Conservation (phyloP, 2,888 invertebrate species). For the Tromatobia lineatoria region DNA sequence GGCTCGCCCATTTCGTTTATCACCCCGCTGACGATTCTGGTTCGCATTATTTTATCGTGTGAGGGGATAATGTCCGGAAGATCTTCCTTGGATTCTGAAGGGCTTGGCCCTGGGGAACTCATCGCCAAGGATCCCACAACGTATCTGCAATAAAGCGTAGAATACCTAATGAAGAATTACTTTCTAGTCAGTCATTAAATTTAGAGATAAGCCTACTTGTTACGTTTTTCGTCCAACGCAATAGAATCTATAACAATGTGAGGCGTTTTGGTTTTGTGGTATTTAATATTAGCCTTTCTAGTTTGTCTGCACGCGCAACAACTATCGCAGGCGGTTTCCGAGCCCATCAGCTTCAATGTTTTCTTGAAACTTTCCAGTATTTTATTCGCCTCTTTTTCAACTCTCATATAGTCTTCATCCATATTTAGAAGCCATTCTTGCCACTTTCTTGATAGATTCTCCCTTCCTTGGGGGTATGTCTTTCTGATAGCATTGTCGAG, state of each 20-base stretch:
- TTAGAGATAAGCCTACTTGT: slow-evolving; percentile 66
- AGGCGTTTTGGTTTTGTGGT: slow-evolving; percentile 74
- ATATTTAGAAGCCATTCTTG: slow-evolving; percentile 78
- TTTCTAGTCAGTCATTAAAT: slow-evolving; percentile 1
- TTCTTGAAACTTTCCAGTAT: slow-evolving; percentile 75
- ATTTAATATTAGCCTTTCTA: slow-evolving; percentile 73
- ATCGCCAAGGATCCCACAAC: slow-evolving; percentile 78
- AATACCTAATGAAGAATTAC: not conserved
- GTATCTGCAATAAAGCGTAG: slow-evolving; percentile 65
- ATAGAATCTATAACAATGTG: slow-evolving; percentile 76
- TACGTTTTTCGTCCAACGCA: slow-evolving; percentile 70
- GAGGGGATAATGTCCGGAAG: slow-evolving; percentile 75
- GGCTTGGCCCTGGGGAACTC: slow-evolving; percentile 77
- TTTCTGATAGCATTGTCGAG: slow-evolving; percentile 43
- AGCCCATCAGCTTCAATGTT: slow-evolving; percentile 73
- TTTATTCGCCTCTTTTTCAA: slow-evolving; percentile 75
- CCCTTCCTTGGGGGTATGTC: slow-evolving; percentile 76
- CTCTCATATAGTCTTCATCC: slow-evolving; percentile 76
- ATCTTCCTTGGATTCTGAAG: slow-evolving; percentile 71
- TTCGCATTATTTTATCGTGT: slow-evolving; percentile 71
- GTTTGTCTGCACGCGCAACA: slow-evolving; percentile 81
- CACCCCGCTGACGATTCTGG: slow-evolving; percentile 70
- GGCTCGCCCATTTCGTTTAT: slow-evolving; percentile 72
- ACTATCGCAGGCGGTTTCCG: slow-evolving; percentile 75
- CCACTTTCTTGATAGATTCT: slow-evolving; percentile 80